A percentile compares a stretch with the other conserved stretches of the same genome.
Evolutionary conservation across 2,888 invertebrate genomes (phyloP).

Genomic region (Anarsia innoxiella): DNA sequence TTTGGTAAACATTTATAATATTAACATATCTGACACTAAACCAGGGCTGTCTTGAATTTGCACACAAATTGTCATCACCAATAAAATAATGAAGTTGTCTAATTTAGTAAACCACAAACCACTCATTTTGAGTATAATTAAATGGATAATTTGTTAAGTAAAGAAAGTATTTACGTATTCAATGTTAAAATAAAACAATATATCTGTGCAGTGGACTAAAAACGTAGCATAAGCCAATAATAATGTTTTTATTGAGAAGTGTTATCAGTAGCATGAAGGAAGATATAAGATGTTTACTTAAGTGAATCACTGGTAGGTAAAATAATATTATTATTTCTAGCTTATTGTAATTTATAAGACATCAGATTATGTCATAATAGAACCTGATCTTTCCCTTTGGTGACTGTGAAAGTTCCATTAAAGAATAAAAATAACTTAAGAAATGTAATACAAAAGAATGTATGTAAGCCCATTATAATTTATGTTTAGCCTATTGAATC

Average conservation of each 20-base stretch:
- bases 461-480: too few species aligned
- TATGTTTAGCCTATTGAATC: too few species aligned
- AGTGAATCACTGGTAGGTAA: constrained; percentile 48
- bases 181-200: constrained; percentile 4
- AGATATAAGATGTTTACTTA: constrained; percentile 41
- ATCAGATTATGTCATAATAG: constrained; percentile 20
- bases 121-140: not conserved
- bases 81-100: not conserved
- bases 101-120: not conserved
- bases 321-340: too few species aligned
- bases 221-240: constrained; percentile 26
- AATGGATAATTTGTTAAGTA: not conserved
- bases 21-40: constrained; percentile 42
- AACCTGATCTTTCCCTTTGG: not conserved
- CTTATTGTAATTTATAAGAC: constrained; percentile 11
- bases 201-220: constrained; percentile 12
- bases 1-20: constrained; percentile 35
- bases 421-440: too few species aligned
- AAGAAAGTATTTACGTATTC: too few species aligned
- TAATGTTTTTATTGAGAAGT: constrained; percentile 43
- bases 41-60: constrained; percentile 50
- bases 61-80: constrained; percentile 4
- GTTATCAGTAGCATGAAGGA: constrained; percentile 42
- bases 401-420: too few species aligned
- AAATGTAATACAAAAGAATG: too few species aligned